Evolutionary conservation across 2,113 vertebrate genomes (phyloP).

Genomic region (Psilopogon haemacephalus): DNA sequence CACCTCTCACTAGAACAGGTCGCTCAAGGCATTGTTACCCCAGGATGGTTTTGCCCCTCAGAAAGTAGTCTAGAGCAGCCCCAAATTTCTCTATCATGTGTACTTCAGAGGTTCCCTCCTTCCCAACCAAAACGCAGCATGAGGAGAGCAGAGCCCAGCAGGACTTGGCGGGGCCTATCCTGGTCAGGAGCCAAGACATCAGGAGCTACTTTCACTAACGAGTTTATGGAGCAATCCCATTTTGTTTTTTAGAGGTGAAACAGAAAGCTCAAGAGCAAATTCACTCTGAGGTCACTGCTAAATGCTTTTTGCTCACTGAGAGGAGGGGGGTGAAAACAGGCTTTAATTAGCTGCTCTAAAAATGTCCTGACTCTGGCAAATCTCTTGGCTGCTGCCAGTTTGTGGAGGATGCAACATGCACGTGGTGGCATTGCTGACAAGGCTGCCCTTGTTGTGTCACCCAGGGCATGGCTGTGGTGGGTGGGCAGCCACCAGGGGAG

Average conservation of each 20-base stretch:
- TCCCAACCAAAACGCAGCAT: not conserved
- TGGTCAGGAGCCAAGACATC: conserved; percentile 1
- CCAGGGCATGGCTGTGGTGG: not conserved
- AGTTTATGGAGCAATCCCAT: conserved; percentile 26
- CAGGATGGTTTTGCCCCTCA: not conserved
- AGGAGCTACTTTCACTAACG: conserved; percentile 43
- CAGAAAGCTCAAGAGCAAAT: conserved; percentile 19
- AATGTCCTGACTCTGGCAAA: not conserved
- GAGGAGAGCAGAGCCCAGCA: not conserved
- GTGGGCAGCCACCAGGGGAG: rapidly evolving
- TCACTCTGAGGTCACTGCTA: conserved; percentile 12
- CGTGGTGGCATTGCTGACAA: not conserved
- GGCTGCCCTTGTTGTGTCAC: not conserved
- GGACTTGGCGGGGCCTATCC: not conserved
- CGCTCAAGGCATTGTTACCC: rapidly evolving
- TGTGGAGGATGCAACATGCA: not conserved
- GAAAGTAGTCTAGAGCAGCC: not conserved
- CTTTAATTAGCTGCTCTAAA: conserved; percentile 55
- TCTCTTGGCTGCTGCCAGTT: not conserved
- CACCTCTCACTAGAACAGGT: too few species aligned
- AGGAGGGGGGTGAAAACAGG: conserved; percentile 19
- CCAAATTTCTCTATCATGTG: not conserved
- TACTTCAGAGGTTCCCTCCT: not conserved
- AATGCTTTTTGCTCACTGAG: not conserved
- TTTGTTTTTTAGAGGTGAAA: conserved; percentile 51